Base-by-base conservation (phyloP, 2,113 vertebrate genomes). In the Pica pica region DNA sequence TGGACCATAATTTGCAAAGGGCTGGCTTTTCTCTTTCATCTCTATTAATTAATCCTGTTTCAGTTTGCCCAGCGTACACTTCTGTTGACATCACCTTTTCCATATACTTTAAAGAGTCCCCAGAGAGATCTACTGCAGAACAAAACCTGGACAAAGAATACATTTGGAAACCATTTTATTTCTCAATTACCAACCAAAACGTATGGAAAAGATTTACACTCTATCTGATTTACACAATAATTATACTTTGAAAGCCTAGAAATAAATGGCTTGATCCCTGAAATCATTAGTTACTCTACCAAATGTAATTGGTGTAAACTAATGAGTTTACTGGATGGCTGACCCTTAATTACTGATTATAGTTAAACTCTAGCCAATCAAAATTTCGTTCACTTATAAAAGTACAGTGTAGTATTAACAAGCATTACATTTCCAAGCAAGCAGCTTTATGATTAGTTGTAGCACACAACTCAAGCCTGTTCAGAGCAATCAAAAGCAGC, bases 131-230 rank as follows among this genome's bases (percentile, higher is more conserved):
- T 83, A 97, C 96, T 96, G 97, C 97, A 97, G 98, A 98, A 98
- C 97, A 97, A 97, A 96, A 98, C 97, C 96, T 98, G 97, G 98
- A 98, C 97, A 98, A 97, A 98, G 98, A 98, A 97, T 98, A 98
- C 98, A 98, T 98, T 98, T 98, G 98, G 98, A 98, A 98, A 98
- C 98, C 98, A 98, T 98, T 98, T 98, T 98, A 98, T 98, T 98
- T 98, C 98, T 98, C 98, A 98, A 98, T 98, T 98, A 98, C 98
- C 97, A 97, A 98, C 96, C 94, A 96, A 98, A 97, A 98, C 97
- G 98, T 98, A 98, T 98, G 98, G 98, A 98, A 98, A 97, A 98
- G 98, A 98, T 98, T 98, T 98, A 98, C 94, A 94, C 81, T 97
- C 98, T 98, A 97, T 98, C 97, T 97, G 98, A 98, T 98, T 98